These are phyloP conservation scores for Perca schrenkii DNA, from an alignment of 2,113 vertebrate species.

Conservation along the genomic window DNA sequence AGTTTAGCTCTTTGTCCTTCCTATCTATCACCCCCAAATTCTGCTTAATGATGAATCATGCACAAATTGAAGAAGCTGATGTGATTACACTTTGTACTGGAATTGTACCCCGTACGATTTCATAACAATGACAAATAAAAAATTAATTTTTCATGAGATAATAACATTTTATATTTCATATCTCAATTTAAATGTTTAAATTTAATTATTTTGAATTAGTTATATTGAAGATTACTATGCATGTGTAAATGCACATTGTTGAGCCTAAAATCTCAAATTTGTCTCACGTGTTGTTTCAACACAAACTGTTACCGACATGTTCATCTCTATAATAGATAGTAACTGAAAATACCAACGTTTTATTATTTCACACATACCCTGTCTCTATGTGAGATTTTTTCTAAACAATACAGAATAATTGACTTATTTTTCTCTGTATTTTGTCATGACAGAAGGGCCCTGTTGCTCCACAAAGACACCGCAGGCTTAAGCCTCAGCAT, in stretches of 20 bases:
- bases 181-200: not conserved
- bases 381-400: not conserved
- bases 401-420: conserved; percentile 12
- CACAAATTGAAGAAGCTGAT: too few species aligned
- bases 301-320: not conserved
- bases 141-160: not conserved
- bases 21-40: not conserved
- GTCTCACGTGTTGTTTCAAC: not conserved
- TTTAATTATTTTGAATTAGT: not conserved
- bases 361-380: not conserved
- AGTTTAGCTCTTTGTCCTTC: conserved; percentile 33
- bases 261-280: not conserved
- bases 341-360: not conserved
- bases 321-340: not conserved
- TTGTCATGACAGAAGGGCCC: conserved; percentile 4
- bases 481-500: conserved; percentile 33
- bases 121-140: too few species aligned
- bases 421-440: conserved; percentile 20
- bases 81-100: too few species aligned
- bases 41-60: too few species aligned
- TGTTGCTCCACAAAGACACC: conserved; percentile 27
- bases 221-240: not conserved
- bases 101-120: too few species aligned
- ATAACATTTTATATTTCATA: not conserved
- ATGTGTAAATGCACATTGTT: not conserved